Percentiles rank a stretch among this genome's conserved stretches.
phyloP scores from a whole-genome alignment of 1,140 invertebrate genomes.

The Zaprionus gabonicus region DNA sequence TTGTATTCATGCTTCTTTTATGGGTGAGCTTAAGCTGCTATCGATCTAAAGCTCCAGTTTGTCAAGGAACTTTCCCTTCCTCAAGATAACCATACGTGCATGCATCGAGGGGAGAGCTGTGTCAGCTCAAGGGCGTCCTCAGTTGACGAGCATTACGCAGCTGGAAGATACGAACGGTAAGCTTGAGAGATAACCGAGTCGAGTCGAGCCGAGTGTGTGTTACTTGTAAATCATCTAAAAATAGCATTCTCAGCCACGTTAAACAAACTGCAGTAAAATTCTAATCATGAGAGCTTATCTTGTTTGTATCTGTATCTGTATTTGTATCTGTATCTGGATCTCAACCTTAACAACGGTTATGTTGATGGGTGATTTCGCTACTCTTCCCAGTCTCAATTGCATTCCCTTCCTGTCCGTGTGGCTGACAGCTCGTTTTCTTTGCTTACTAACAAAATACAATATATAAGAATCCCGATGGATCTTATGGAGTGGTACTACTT shows the following conservation, averaged over 20 bases:
- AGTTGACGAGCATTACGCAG: slow-evolving; percentile 1
- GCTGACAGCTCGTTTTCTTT: background rate
- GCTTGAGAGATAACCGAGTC: slow-evolving; percentile 16
- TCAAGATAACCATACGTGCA: slow-evolving; percentile 1
- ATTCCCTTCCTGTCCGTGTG: slow-evolving; percentile 22
- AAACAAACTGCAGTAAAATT: slow-evolving; percentile 32
- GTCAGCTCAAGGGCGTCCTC: background rate
- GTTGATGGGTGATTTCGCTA: slow-evolving; percentile 9
- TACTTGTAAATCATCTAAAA: slow-evolving; percentile 12
- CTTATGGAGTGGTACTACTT: slow-evolving; percentile 44
- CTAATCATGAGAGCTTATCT: slow-evolving; percentile 19
- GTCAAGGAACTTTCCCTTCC: background rate
- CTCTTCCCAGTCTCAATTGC: slow-evolving; percentile 8
- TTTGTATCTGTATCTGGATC: background rate
- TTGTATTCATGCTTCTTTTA: background rate
- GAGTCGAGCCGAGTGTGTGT: background rate
- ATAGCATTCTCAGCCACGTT: slow-evolving; percentile 18
- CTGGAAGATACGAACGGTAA: slow-evolving; percentile 20
- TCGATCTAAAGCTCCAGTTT: background rate
- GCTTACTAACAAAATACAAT: background rate
- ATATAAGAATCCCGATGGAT: slow-evolving; percentile 18
- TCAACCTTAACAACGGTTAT: background rate
- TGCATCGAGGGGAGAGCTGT: background rate
- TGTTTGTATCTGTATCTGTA: background rate
- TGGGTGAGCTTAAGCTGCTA: slow-evolving; percentile 2